Evolutionary conservation across 2,888 invertebrate species (phyloP).

Genomic region (Mesodorylaimus sp.): DNA sequence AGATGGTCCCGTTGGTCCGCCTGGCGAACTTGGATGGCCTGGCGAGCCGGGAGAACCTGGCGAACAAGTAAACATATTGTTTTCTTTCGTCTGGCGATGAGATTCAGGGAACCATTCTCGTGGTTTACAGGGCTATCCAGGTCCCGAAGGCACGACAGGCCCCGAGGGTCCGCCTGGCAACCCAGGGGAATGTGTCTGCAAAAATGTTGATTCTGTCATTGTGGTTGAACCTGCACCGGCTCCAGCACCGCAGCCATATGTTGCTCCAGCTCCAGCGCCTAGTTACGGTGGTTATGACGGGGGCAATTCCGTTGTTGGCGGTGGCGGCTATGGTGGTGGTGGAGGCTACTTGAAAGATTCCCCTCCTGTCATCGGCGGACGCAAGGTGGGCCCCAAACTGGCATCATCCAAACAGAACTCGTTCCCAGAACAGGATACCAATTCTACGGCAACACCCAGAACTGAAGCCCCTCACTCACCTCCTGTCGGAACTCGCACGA

Average conservation of each 20-base stretch:
- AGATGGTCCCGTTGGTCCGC: constrained; percentile 8
- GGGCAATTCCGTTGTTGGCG: too few relatives aligned
- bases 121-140: constrained; percentile 23
- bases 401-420: too few relatives aligned
- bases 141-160: constrained; percentile 19
- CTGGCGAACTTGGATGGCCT: constrained; percentile 19
- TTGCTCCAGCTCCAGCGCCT: neutral
- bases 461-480: too few relatives aligned
- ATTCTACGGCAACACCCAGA: too few relatives aligned
- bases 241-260: neutral
- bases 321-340: too few relatives aligned
- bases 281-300: too few relatives aligned
- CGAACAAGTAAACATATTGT: too few relatives aligned
- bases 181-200: constrained; percentile 27
- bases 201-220: constrained; percentile 27
- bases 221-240: constrained; percentile 17
- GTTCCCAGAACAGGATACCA: too few relatives aligned
- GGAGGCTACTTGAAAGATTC: too few relatives aligned
- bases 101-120: constrained; percentile 19
- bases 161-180: constrained; percentile 19
- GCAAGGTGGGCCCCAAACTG: too few relatives aligned
- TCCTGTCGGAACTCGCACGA: too few relatives aligned
- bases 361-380: too few relatives aligned
- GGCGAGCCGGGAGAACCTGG: constrained; percentile 15
- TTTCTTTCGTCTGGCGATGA: neutral